Evolutionary conservation across 2,113 vertebrate species (phyloP), one percentile per base, ranked within the genome.

Genomic region (Ceyx margarethae): DNA sequence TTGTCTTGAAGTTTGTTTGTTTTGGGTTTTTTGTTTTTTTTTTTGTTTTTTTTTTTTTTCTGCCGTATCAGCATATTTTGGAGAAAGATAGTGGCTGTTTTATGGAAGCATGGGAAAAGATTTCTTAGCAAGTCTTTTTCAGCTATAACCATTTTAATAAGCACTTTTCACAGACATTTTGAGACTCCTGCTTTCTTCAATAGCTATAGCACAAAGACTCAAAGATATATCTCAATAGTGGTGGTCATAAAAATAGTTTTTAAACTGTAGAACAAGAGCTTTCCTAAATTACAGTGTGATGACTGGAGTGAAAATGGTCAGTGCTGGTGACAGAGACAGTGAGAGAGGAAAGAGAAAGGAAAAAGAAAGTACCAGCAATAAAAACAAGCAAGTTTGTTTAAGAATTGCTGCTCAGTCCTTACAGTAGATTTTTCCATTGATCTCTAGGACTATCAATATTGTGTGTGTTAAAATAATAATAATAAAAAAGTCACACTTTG

Each of bases 351-450:
- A 56, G 71, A 84, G 46, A 89, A 71, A 29, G 74, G 43, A 90
- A 91, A 95, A 94, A 71, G 64, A 71, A 93, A 88, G 61, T 58
- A 78, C 72, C 51, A 95, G 69, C 2, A 4, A 46, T 68, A 81
- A 89, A 95, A 54, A 67, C 48, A 84, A 91, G 67, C 9, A 81
- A 72, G 35, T 80, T 81, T 2, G 0, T 51, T 84, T 64, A 81
- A 68, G 62, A 93, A 48, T 7, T 42, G 8, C 37, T 84, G 48
- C 23, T 75, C 40, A 67, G 26, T 51, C 43, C 37, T 77, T 84
- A 33, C 8, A 53, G 45, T 40, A 61, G 66, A 28, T 48, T 75
- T 83, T 64, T 53, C 28, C 79, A 31, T 76, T 90, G 5, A 15
- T 65, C n/a, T 61, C 67, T 40, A 64, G 19, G 35, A 48, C 50